Evolutionary conservation across 64 coral and sea anemone species (phyloP).

Genomic region (Platygyra sinensis): DNA sequence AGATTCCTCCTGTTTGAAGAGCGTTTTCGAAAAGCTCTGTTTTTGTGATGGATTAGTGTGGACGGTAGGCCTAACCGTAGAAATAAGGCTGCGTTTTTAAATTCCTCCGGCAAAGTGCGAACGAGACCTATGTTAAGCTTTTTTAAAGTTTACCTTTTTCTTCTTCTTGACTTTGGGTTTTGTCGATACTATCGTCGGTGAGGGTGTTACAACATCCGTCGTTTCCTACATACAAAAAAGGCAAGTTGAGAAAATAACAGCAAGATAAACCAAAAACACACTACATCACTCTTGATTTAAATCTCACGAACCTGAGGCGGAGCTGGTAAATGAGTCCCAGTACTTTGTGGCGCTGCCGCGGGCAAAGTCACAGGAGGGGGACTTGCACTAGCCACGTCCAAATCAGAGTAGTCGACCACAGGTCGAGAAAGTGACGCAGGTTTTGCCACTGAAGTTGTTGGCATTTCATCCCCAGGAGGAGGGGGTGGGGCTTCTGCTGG

Average conservation of each 20-base stretch:
- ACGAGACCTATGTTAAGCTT: too few relatives aligned
- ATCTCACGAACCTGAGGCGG: background rate
- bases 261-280: background rate
- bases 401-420: conserved; percentile 58
- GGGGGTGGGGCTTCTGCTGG: conserved; percentile 61
- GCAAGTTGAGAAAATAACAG: background rate
- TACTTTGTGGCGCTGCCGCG: background rate
- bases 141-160: conserved; percentile 10
- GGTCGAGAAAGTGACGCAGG: background rate
- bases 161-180: conserved; percentile 45
- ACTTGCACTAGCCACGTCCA: conserved; percentile 26
- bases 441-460: background rate
- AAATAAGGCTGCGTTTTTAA: too few relatives aligned
- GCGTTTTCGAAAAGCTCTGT: too few relatives aligned
- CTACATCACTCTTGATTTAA: background rate
- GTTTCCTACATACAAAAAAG: background rate
- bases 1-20: too few relatives aligned
- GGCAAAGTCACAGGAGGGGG: background rate
- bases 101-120: too few relatives aligned
- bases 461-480: conserved; percentile 48
- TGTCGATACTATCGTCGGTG: background rate
- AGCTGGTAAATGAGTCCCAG: background rate
- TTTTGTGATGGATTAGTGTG: too few relatives aligned
- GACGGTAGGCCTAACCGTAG: too few relatives aligned
- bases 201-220: background rate